phyloP scores from a whole-genome alignment of 2,113 vertebrate genomes.

The Chunga burmeisteri region DNA sequence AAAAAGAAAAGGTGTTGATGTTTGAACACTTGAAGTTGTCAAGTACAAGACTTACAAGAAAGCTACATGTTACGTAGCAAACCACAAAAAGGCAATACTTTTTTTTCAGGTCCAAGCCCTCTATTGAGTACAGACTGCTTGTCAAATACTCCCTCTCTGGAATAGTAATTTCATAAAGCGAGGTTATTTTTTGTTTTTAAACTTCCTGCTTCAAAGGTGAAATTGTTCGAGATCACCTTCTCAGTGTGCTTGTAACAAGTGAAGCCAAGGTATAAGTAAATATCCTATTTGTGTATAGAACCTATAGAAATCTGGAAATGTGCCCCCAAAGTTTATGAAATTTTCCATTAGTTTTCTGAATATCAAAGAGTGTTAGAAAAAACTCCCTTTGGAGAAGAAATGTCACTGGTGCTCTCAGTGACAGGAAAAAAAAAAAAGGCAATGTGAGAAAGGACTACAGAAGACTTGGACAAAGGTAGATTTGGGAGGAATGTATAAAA shows the following conservation, averaged over 20 bases:
- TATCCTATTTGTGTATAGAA: not conserved
- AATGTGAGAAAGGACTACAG: not conserved
- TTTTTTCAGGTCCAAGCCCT: slow-evolving; percentile 38
- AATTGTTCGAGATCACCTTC: not conserved
- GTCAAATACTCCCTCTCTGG: slow-evolving; percentile 2
- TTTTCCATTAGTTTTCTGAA: slow-evolving; percentile 29
- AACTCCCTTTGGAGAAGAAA: not conserved
- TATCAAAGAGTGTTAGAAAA: not conserved
- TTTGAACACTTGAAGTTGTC: slow-evolving; percentile 42
- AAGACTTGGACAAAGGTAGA: not conserved
- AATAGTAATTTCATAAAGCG: not conserved
- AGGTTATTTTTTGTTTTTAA: not conserved
- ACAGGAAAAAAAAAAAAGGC: not conserved
- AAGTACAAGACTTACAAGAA: slow-evolving; percentile 47
- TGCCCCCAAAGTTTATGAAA: not conserved
- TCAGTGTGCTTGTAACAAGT: not conserved
- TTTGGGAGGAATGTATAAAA: not conserved
- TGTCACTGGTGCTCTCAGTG: not conserved
- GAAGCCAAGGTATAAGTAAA: not conserved
- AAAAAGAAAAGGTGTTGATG: slow-evolving; percentile 45
- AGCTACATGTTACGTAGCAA: slow-evolving; percentile 31
- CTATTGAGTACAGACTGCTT: not conserved
- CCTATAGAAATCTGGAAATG: not conserved
- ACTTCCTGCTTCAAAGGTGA: slow-evolving; percentile 29
- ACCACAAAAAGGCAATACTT: slow-evolving; percentile 45